phyloP scores from a whole-genome alignment of 1,140 invertebrate species.

The Chlorops oryzae region DNA sequence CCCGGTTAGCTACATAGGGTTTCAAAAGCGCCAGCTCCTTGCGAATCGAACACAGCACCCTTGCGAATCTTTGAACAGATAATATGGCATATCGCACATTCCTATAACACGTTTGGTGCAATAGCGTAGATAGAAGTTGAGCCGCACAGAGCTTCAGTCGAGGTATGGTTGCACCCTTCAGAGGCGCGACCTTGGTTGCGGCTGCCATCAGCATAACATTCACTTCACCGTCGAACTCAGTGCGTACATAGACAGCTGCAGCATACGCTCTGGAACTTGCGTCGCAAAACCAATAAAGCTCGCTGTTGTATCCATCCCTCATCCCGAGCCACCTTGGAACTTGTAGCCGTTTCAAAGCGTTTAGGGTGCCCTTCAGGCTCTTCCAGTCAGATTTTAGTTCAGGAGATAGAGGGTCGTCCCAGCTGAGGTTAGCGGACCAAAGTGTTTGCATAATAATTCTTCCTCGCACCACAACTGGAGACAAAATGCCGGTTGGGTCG shows the following conservation, averaged over 20 bases:
- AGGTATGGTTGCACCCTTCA: conserved; percentile 39
- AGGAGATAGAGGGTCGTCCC: too few species aligned
- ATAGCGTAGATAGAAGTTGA: too few species aligned
- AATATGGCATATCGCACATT: too few species aligned
- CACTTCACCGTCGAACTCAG: conserved; percentile 12
- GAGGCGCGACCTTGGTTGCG: conserved; percentile 43
- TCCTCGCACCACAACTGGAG: too few species aligned
- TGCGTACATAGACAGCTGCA: conserved; percentile 27
- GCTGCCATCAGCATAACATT: conserved; percentile 25
- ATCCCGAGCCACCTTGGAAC: background rate
- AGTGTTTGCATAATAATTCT: too few species aligned
- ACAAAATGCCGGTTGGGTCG: too few species aligned
- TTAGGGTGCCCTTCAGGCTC: too few species aligned
- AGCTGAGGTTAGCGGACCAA: too few species aligned
- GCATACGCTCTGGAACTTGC: conserved; percentile 29
- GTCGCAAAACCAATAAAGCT: conserved; percentile 36
- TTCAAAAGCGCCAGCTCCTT: background rate
- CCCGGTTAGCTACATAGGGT: conserved; percentile 21
- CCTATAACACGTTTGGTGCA: too few species aligned
- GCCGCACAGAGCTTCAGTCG: conserved; percentile 49
- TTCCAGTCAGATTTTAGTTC: too few species aligned
- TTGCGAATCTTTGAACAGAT: too few species aligned
- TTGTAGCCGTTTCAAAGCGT: too few species aligned
- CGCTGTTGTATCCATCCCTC: background rate
- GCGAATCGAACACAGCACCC: background rate